A percentile compares a stretch with the other conserved stretches of the same genome.
Evolutionary conservation across 2,888 invertebrate species (phyloP).

Genomic region (Mesoligia furuncula): DNA sequence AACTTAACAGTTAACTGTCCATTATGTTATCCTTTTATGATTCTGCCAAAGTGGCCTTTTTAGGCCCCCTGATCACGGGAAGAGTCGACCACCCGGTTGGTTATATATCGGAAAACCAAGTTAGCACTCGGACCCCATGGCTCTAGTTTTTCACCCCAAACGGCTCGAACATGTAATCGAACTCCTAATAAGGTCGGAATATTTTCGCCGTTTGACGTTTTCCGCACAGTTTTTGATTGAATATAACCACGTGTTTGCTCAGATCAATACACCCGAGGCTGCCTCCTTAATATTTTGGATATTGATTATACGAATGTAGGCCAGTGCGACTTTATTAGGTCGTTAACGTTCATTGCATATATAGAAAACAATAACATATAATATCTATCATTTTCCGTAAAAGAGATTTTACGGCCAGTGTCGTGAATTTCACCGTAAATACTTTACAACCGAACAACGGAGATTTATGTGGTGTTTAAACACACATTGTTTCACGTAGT

Average conservation of each 20-base stretch:
- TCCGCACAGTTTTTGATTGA: not conserved
- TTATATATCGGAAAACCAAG: not conserved
- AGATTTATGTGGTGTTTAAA: slow-evolving; percentile 21
- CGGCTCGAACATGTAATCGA: not conserved
- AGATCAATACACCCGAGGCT: slow-evolving; percentile 73
- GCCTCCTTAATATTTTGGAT: slow-evolving; percentile 72
- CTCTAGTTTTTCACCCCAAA: too few relatives aligned
- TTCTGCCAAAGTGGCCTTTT: too few relatives aligned
- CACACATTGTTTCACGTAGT: slow-evolving; percentile 3
- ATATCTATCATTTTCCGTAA: slow-evolving; percentile 60
- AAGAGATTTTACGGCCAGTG: slow-evolving; percentile 54
- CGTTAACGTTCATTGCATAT: slow-evolving; percentile 79
- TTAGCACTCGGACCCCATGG: not conserved
- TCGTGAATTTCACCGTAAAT: slow-evolving; percentile 33
- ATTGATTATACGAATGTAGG: slow-evolving; percentile 85
- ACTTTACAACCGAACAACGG: slow-evolving; percentile 30
- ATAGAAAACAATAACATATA: slow-evolving; percentile 70
- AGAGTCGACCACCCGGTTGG: not conserved
- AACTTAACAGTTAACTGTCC: too few relatives aligned
- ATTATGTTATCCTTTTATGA: too few relatives aligned
- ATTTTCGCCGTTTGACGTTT: not conserved
- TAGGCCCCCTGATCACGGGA: too few relatives aligned
- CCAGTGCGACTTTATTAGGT: slow-evolving; percentile 77
- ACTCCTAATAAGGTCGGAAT: not conserved
- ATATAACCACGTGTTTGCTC: slow-evolving; percentile 10